Percentiles rank a stretch among this genome's conserved stretches.
phyloP scores from a whole-genome alignment of 1,140 invertebrate genomes.

The Lucilia sericata region DNA sequence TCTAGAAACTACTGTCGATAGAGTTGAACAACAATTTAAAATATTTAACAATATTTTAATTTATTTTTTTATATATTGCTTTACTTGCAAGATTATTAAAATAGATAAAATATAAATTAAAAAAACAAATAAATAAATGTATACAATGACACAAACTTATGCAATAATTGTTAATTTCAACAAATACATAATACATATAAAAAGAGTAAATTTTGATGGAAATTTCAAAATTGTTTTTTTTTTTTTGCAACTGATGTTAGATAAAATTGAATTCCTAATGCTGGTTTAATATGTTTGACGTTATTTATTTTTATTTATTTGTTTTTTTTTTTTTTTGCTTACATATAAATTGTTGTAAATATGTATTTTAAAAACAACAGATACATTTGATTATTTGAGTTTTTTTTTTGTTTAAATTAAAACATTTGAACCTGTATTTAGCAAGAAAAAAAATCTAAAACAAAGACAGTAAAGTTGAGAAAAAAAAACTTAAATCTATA shows the following conservation, averaged over 20 bases:
- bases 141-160: too few species aligned
- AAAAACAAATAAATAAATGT: too few species aligned
- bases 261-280: slow-evolving; percentile 20
- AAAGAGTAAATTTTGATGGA: too few species aligned
- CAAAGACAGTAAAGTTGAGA: neutral
- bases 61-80: too few species aligned
- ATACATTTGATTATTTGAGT: neutral
- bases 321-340: neutral
- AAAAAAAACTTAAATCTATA: neutral
- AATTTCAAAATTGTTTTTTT: too few species aligned
- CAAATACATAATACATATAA: too few species aligned
- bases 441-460: neutral
- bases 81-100: too few species aligned
- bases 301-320: neutral
- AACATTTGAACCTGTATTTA: slow-evolving; percentile 12
- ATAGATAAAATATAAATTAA: too few species aligned
- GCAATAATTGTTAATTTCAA: too few species aligned
- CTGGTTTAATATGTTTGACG: neutral
- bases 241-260: neutral
- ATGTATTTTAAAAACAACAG: neutral
- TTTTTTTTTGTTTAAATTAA: neutral
- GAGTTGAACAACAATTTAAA: too few species aligned
- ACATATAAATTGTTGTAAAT: neutral
- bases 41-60: too few species aligned
- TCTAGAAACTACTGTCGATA: too few species aligned